Percentiles rank a stretch among this genome's conserved stretches.
These are phyloP conservation scores for Rattus norvegicus DNA, from an alignment of 2,113 vertebrate genomes.

Conservation along the genomic window DNA sequence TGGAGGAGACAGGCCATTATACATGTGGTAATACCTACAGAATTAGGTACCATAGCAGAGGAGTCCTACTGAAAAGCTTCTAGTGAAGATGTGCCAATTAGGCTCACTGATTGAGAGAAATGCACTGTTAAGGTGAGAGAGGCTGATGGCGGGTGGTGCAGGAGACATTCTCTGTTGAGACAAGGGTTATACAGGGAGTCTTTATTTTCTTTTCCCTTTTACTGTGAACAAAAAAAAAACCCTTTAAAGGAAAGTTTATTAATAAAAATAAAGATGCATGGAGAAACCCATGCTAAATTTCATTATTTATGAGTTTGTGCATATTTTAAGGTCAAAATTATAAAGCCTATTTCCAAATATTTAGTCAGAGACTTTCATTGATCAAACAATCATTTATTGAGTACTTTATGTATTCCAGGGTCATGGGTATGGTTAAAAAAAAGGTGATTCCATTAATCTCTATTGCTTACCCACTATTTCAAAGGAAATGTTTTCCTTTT, in stretches of 20 bases:
- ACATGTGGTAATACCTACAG: slow-evolving; percentile 23
- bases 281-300: slow-evolving; percentile 47
- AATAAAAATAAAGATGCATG: slow-evolving; percentile 17
- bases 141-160: neutral
- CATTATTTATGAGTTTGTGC: slow-evolving; percentile 37
- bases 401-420: slow-evolving; percentile 1
- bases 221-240: neutral
- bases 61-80: slow-evolving; percentile 12
- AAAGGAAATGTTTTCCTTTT: slow-evolving; percentile 27
- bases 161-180: neutral
- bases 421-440: slow-evolving; percentile 49
- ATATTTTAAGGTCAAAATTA: slow-evolving; percentile 39
- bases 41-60: neutral
- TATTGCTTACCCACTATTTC: slow-evolving; percentile 34
- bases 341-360: slow-evolving; percentile 54
- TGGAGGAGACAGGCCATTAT: neutral
- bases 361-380: slow-evolving; percentile 58
- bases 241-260: slow-evolving; percentile 34
- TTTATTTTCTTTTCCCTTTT: slow-evolving; percentile 17
- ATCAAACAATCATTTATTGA: slow-evolving; percentile 43
- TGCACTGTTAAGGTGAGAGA: neutral
- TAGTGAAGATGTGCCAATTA: neutral
- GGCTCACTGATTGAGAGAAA: neutral
- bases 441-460: slow-evolving; percentile 29
- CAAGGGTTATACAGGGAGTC: neutral